These are phyloP conservation scores for Hylaeus volcanicus DNA, from an alignment of 1,140 invertebrate genomes.

Conservation along the genomic window DNA sequence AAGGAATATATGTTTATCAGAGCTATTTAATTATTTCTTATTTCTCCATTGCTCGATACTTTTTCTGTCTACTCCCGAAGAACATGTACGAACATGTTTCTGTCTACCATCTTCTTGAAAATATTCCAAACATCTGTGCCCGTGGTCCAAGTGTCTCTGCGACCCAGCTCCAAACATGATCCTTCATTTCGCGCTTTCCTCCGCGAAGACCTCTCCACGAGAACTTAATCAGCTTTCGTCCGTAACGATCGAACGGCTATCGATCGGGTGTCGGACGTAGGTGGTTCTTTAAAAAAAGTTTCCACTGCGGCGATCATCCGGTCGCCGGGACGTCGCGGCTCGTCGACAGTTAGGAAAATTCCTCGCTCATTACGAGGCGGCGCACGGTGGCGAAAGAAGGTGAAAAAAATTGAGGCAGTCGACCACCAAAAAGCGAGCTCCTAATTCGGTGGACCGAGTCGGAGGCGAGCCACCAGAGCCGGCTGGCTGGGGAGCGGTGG, in stretches of 20 bases:
- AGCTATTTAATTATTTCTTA: too few species aligned
- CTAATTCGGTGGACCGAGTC: slow-evolving; percentile 62
- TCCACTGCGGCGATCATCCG: not conserved
- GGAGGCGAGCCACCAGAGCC: slow-evolving; percentile 12
- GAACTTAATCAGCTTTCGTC: not conserved
- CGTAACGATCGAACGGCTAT: not conserved
- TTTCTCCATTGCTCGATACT: too few species aligned
- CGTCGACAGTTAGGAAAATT: slow-evolving; percentile 35
- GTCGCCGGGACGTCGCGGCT: not conserved
- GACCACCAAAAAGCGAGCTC: slow-evolving; percentile 64
- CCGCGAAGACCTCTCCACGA: not conserved
- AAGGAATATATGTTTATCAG: too few species aligned
- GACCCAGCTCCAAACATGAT: not conserved
- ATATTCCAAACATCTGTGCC: too few species aligned
- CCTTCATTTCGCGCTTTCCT: not conserved
- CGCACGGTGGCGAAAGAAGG: slow-evolving; percentile 43
- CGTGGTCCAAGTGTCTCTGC: too few species aligned
- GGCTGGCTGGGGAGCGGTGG: slow-evolving; percentile 24
- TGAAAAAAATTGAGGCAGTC: slow-evolving; percentile 47
- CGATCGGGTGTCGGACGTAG: not conserved
- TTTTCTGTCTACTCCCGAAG: too few species aligned
- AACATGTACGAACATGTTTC: too few species aligned
- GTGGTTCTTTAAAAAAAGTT: slow-evolving; percentile 2
- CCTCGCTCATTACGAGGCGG: slow-evolving; percentile 49
- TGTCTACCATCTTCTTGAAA: too few species aligned